Base-by-base conservation (phyloP, 2,888 invertebrate genomes). In the Philaethria dido region DNA sequence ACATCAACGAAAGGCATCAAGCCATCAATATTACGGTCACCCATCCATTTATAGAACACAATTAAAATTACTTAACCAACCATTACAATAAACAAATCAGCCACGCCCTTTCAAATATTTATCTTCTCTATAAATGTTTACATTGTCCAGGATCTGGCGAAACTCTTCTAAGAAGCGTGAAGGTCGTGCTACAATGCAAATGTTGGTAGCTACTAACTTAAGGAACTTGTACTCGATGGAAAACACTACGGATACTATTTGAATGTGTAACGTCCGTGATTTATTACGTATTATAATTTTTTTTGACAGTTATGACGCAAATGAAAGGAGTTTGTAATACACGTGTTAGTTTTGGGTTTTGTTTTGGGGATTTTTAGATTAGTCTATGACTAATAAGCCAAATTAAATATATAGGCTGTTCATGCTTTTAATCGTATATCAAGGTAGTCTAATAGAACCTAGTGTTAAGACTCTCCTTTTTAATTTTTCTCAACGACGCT, bases 111-210 rank as follows among this genome's bases (percentile, higher is more conserved):
- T 20, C 33, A 13, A 13, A 45, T 52, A 50, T 63, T 62, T 59
- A 36, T 48, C 13, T 55, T 52, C 3, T 47, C 33, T 42, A 59
- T 54, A 64, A 61, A 64, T n/a, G 52, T 59, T 59, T 47, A 33
- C 25, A 22, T 8, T 29, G 45, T 63, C 62, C 52, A 66, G 29
- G 55, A 62, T 55, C 69, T 62, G 52, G 64, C 36, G 52, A 68
- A 68, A 66, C 65, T 67, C 59, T 70, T 65, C 69, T 69, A n/a
- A 66, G 70, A 68, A 68, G 47, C 55, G 6, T 48, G 68, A 70
- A 68, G 70, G 68, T 65, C 64, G 45, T 22, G n/a, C 18, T 20
- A 20, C 36, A 47, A 36, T 57, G 62, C 18, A 54, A 57, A 52
- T 11, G 57, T 57, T n/a, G 22, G 55, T 39, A 54, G 5, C 45